Evolutionary conservation across 1,140 invertebrate genomes (phyloP).

Genomic region (Hyphantria cunea): DNA sequence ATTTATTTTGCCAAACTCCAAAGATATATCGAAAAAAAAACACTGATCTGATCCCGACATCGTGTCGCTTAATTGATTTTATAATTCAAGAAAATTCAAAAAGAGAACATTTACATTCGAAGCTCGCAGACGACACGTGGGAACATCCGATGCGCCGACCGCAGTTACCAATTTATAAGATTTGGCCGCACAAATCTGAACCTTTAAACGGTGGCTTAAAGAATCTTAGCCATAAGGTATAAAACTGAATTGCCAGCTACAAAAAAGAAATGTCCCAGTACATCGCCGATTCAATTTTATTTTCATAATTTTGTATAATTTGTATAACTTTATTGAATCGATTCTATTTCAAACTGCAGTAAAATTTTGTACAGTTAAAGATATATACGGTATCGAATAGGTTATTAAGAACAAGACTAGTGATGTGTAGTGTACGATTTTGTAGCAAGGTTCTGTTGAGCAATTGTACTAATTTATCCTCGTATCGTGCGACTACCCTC

Average conservation of each 20-base stretch:
- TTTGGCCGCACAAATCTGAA: no score
- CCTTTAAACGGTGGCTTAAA: slow-evolving; percentile 31
- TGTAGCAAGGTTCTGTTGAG: slow-evolving; percentile 40
- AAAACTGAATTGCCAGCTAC: slow-evolving; percentile 21
- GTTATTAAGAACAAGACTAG: slow-evolving; percentile 6
- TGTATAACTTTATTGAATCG: slow-evolving; percentile 69
- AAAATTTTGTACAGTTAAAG: no score
- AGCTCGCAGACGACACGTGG: slow-evolving; percentile 46
- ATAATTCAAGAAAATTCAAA: slow-evolving; percentile 59
- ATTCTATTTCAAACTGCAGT: slow-evolving; percentile 37
- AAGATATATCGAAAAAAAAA: slow-evolving; percentile 7
- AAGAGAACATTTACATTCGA: slow-evolving; percentile 56
- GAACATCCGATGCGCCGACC: no score
- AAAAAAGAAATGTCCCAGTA: slow-evolving; percentile 34
- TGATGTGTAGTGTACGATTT: slow-evolving; percentile 40
- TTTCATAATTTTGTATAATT: slow-evolving; percentile 48
- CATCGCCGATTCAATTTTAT: slow-evolving; percentile 52
- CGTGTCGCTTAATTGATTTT: slow-evolving; percentile 63
- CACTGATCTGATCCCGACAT: slow-evolving; percentile 35
- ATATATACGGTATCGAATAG: no score
- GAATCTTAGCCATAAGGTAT: slow-evolving; percentile 29
- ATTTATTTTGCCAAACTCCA: no score
- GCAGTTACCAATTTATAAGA: no score
- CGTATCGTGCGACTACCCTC: slow-evolving; percentile 62
- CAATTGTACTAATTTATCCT: slow-evolving; percentile 67